Evolutionary conservation across 2,113 vertebrate genomes (phyloP).

Genomic region (Actenoides hombroni): DNA sequence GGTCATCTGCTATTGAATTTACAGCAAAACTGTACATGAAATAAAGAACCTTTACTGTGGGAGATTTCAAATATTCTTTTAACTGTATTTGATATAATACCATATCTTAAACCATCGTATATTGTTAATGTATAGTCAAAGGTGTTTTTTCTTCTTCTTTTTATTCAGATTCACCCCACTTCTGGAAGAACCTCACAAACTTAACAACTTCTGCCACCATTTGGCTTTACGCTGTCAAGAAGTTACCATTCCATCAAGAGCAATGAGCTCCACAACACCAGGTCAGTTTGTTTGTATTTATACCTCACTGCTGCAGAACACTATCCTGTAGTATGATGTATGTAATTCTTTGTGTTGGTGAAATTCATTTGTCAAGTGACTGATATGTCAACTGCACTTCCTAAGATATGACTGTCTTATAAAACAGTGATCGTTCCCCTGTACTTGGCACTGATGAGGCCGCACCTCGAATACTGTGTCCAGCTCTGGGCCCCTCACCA

Average conservation of each 20-base stretch:
- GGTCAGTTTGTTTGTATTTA: constrained; percentile 66
- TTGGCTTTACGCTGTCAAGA: background rate
- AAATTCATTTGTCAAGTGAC: background rate
- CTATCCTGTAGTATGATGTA: background rate
- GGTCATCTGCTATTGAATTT: background rate
- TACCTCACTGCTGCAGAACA: background rate
- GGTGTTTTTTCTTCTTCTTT: background rate
- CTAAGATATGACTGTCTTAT: background rate
- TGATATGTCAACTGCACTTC: background rate
- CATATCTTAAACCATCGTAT: background rate
- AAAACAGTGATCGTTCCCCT: background rate
- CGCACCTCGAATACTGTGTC: no score
- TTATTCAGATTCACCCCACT: background rate
- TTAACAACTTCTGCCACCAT: background rate
- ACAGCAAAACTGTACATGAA: background rate
- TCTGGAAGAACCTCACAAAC: background rate
- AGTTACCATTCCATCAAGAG: constrained; percentile 20
- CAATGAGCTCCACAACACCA: constrained; percentile 78
- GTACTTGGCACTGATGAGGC: no score
- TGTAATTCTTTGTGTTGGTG: background rate
- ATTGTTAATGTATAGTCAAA: background rate
- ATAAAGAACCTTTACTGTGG: background rate
- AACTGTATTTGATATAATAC: background rate
- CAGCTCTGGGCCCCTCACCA: no score
- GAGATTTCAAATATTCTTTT: background rate